These are phyloP conservation scores for Ectropis grisescens DNA, from an alignment of 1,140 invertebrate genomes.

Conservation along the genomic window DNA sequence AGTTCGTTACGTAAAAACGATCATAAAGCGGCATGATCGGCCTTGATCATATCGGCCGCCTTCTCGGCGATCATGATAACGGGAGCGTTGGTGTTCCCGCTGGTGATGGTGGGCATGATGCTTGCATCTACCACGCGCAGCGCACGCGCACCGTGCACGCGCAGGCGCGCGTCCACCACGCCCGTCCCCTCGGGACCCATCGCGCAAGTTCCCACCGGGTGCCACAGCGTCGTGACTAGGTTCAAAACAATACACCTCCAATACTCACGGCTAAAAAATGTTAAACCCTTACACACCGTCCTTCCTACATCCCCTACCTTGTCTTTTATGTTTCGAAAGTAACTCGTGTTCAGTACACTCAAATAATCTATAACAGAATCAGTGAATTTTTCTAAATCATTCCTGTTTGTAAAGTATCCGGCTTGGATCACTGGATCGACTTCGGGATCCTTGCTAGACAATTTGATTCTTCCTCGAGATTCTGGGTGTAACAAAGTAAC, in stretches of 20 bases:
- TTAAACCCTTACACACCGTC: conserved; percentile 68
- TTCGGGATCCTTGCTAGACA: conserved; percentile 85
- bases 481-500: conserved; percentile 85
- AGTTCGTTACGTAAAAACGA: no score
- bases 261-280: conserved; percentile 73
- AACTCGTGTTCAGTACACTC: conserved; percentile 56
- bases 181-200: conserved; percentile 70
- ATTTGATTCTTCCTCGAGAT: conserved; percentile 80
- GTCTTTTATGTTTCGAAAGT: conserved; percentile 66
- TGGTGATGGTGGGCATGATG: conserved; percentile 20
- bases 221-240: conserved; percentile 18
- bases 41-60: conserved; percentile 73
- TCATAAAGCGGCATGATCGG: no score
- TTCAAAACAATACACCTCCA: conserved; percentile 65
- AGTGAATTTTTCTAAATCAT: conserved; percentile 81
- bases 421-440: conserved; percentile 90
- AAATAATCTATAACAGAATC: conserved; percentile 79
- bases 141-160: conserved; percentile 58
- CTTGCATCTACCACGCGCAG: conserved; percentile 21
- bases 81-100: conserved; percentile 24
- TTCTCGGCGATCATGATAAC: conserved; percentile 75
- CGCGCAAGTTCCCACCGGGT: conserved; percentile 64
- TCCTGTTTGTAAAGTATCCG: conserved; percentile 83
- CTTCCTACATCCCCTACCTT: conserved; percentile 36
- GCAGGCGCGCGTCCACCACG: conserved; percentile 66